Conservation (phyloP, 2,797 vertebrate species). For the Semaprochilodus insignis region DNA sequence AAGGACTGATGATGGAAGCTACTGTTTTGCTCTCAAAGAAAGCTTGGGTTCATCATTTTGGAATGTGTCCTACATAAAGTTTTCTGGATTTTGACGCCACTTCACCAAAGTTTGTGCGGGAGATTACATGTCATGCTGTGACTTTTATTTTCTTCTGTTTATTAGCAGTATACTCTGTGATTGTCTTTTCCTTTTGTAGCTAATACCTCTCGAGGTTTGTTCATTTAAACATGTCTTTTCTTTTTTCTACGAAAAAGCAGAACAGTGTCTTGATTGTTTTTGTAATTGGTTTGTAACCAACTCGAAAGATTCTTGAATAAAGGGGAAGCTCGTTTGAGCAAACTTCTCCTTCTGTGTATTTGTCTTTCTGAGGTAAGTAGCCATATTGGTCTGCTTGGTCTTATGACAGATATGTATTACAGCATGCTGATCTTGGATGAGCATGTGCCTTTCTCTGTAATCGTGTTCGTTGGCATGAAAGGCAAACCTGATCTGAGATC, state of each 20-base stretch:
- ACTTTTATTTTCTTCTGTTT: constrained; percentile 49
- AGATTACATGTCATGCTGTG: constrained; percentile 9
- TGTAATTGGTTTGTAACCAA: constrained; percentile 49
- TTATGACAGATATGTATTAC: not conserved
- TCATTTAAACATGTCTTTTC: constrained; percentile 62
- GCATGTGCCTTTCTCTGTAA: not conserved
- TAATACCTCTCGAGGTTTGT: constrained; percentile 69
- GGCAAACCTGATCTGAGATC: not conserved
- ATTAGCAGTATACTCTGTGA: constrained; percentile 59
- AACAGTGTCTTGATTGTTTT: constrained; percentile 28
- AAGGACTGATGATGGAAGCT: constrained; percentile 38
- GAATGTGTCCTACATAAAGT: constrained; percentile 47
- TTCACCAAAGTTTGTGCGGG: constrained; percentile 47
- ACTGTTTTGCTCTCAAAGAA: constrained; percentile 43
- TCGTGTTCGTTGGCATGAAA: not conserved
- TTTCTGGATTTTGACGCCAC: constrained; percentile 32
- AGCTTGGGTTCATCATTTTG: constrained; percentile 21
- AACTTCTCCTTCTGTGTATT: not conserved
- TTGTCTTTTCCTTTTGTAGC: constrained; percentile 63
- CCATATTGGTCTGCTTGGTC: not conserved
- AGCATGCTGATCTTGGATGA: not conserved
- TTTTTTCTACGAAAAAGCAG: constrained; percentile 62
- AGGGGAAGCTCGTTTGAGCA: constrained; percentile 48
- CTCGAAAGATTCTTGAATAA: constrained; percentile 51
- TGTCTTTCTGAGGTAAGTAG: not conserved